phyloP scores from a whole-genome alignment of 2,113 vertebrate species.

The Paramormyrops kingsleyae region DNA sequence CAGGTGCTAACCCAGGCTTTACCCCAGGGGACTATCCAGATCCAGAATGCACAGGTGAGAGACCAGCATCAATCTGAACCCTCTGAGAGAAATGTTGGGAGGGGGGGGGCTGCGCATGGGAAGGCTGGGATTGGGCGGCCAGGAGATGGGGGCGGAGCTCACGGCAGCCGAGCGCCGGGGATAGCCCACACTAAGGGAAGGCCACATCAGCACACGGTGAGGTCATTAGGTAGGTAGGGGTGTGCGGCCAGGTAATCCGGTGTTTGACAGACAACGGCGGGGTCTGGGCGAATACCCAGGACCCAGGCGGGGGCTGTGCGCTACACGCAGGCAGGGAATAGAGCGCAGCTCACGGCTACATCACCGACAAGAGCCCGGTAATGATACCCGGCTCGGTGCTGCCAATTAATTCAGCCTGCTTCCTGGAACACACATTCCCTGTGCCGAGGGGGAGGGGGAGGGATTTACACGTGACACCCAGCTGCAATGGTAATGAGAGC shows the following conservation, averaged over 20 bases:
- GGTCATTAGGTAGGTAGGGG: constrained; percentile 17
- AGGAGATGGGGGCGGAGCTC: neutral
- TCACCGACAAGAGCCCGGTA: constrained; percentile 59
- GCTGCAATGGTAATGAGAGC: constrained; percentile 58
- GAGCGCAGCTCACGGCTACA: constrained; percentile 52
- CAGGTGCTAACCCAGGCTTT: constrained; percentile 93
- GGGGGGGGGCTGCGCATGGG: neutral
- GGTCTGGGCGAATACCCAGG: constrained; percentile 30
- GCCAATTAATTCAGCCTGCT: constrained; percentile 67
- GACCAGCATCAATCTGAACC: neutral
- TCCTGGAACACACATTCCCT: constrained; percentile 49
- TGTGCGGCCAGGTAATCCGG: constrained; percentile 31
- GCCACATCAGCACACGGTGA: neutral
- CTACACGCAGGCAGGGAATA: constrained; percentile 62
- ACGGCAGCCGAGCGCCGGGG: neutral
- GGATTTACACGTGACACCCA: constrained; percentile 51
- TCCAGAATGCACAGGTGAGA: constrained; percentile 92
- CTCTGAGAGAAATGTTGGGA: neutral
- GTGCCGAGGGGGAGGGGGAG: constrained; percentile 49
- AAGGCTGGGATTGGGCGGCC: neutral
- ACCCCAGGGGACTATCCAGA: constrained; percentile 87
- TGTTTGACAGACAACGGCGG: constrained; percentile 43
- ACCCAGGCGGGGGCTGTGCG: constrained; percentile 35
- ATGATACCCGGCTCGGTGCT: constrained; percentile 56
- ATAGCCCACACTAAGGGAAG: neutral